Conservation (phyloP, 1,140 invertebrate species). For the Portunus trituberculatus region DNA sequence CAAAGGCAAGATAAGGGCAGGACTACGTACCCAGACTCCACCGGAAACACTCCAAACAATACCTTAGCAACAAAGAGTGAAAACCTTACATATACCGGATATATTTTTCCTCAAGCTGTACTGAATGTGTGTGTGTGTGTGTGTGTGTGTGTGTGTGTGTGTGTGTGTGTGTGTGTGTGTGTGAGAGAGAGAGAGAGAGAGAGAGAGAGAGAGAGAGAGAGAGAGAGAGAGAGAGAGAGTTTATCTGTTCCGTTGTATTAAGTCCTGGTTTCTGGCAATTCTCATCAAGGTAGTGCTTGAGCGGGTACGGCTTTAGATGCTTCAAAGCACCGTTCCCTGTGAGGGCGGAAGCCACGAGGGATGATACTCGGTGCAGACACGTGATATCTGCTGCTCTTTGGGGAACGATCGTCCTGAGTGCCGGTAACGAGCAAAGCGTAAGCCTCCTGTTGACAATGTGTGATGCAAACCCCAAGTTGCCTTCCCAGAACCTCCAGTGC, state of each 20-base stretch:
- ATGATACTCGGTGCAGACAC: background rate
- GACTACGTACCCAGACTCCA: background rate
- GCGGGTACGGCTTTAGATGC: no score
- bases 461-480: no score
- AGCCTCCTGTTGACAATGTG: background rate
- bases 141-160: conserved; percentile 18
- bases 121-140: background rate
- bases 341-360: background rate
- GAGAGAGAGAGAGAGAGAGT: no score
- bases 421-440: background rate
- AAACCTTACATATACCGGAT: background rate
- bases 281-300: no score
- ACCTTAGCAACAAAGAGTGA: background rate
- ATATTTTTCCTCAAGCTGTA: background rate
- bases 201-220: no score
- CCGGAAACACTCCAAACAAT: background rate
- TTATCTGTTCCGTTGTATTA: no score
- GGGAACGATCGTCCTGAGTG: background rate
- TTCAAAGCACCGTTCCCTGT: no score
- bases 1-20: background rate
- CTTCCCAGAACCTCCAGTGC: background rate
- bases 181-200: no score
- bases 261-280: no score
- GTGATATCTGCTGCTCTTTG: no score
- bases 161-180: background rate